phyloP scores from a whole-genome alignment of 2,113 vertebrate genomes.

The Petroica traversi region DNA sequence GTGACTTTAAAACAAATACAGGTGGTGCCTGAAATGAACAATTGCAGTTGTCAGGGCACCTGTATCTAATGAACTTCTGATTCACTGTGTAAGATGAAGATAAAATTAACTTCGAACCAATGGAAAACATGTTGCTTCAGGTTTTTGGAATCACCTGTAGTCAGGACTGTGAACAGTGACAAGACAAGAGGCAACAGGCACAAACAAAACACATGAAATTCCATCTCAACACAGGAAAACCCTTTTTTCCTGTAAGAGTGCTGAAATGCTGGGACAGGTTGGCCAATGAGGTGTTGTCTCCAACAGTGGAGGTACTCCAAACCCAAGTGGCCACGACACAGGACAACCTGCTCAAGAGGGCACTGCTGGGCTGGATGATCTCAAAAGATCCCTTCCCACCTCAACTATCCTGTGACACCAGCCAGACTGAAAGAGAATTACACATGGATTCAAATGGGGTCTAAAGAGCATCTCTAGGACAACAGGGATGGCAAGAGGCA shows the following conservation, averaged over 20 bases:
- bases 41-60: neutral
- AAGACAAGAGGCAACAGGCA: neutral
- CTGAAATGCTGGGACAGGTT: neutral
- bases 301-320: neutral
- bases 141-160: neutral
- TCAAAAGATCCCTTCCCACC: neutral
- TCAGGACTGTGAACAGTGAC: neutral
- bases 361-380: neutral
- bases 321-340: neutral
- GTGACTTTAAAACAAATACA: neutral
- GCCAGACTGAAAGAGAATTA: neutral
- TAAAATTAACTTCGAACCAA: neutral
- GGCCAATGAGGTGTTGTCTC: neutral
- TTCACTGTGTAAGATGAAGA: neutral
- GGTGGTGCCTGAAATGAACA: neutral
- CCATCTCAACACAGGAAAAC: neutral
- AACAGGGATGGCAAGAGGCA: neutral
- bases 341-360: neutral
- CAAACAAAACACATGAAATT: neutral
- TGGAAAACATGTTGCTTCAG: neutral
- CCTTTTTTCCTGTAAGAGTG: neutral
- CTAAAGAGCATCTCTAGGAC: neutral
- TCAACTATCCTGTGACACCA: neutral
- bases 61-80: neutral
- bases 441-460: rapidly evolving